A percentile compares a stretch with the other conserved stretches of the same genome.
These are phyloP conservation scores for Nibea coibor DNA, from an alignment of 2,113 vertebrate species.

Conservation along the genomic window DNA sequence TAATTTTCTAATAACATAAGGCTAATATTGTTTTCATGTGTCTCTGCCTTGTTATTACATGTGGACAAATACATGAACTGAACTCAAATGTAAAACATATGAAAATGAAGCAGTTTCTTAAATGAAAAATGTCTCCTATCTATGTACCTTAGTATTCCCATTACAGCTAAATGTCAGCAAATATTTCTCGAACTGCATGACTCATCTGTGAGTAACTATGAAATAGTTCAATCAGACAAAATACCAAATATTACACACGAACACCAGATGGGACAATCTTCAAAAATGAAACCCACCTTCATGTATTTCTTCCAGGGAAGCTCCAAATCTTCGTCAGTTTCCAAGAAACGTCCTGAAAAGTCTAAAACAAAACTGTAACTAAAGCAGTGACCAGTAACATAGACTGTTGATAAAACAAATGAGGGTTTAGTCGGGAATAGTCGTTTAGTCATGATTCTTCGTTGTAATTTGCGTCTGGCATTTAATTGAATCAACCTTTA, in stretches of 20 bases:
- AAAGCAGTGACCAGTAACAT: too few species aligned
- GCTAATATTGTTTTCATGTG: slow-evolving; percentile 9
- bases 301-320: background rate
- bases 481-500: too few species aligned
- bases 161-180: too few species aligned
- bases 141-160: background rate
- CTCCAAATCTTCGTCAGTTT: background rate
- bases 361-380: background rate
- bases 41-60: background rate
- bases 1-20: slow-evolving; percentile 29
- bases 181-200: background rate
- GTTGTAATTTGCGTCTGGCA: too few species aligned
- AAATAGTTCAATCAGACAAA: background rate
- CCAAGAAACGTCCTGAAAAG: background rate
- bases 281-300: background rate
- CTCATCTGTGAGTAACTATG: background rate
- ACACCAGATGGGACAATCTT: background rate
- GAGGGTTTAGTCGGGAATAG: too few species aligned
- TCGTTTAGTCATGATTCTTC: too few species aligned
- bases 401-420: too few species aligned
- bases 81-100: background rate
- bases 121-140: background rate
- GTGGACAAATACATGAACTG: background rate
- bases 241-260: background rate
- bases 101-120: background rate